phyloP scores from a whole-genome alignment of 2,113 vertebrate species.

The Steatornis caripensis region DNA sequence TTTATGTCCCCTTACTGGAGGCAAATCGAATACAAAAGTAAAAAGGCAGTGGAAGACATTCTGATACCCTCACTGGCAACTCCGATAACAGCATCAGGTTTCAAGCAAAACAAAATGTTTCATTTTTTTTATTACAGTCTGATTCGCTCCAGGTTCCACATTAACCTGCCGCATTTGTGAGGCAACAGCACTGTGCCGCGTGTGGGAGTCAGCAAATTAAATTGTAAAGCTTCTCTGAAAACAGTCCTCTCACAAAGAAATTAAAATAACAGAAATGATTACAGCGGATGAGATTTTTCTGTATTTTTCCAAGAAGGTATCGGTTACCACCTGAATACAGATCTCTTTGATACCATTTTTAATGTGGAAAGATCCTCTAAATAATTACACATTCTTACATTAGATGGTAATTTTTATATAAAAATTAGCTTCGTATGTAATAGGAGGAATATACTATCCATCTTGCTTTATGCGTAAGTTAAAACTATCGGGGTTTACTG shows the following conservation, averaged over 20 bases:
- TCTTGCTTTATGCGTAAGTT: neutral
- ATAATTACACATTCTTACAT: neutral
- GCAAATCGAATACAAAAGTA: neutral
- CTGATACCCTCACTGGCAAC: neutral
- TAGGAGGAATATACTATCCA: neutral
- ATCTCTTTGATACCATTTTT: neutral
- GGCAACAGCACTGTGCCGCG: neutral
- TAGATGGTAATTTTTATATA: neutral
- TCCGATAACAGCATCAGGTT: neutral
- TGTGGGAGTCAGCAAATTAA: conserved; percentile 19
- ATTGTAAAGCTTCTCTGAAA: neutral
- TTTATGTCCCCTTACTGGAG: neutral
- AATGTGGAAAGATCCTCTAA: neutral
- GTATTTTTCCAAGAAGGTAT: neutral
- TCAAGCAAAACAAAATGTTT: neutral
- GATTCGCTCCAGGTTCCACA: neutral
- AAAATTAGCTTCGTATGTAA: neutral
- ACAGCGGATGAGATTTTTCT: neutral
- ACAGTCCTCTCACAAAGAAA: neutral
- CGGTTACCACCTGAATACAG: neutral
- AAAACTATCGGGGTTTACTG: neutral
- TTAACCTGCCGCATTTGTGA: neutral
- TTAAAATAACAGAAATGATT: neutral
- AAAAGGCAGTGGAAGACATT: neutral
- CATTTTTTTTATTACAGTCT: neutral